A percentile compares a stretch with the other conserved stretches of the same genome.
Evolutionary conservation across 92 coral and sea anemone species (phyloP).

Genomic region (Zoanthus sansibaricus): DNA sequence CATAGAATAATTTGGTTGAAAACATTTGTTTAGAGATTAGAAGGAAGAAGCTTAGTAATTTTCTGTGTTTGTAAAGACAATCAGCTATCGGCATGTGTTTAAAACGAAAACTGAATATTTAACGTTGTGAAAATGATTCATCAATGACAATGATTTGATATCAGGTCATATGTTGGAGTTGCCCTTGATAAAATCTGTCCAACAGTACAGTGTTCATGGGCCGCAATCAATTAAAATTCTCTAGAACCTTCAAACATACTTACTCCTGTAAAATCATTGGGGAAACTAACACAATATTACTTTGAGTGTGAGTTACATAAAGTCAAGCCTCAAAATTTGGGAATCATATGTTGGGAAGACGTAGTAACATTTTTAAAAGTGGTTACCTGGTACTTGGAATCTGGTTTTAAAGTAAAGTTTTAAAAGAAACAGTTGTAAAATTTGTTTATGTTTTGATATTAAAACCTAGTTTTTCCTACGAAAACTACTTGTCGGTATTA

Average conservation of each 20-base stretch:
- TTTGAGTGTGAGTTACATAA: neutral
- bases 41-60: neutral
- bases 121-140: neutral
- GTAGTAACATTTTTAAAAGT: neutral
- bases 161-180: neutral
- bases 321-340: neutral
- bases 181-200: neutral
- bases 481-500: neutral
- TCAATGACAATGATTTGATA: neutral
- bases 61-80: neutral
- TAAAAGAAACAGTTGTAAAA: neutral
- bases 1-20: slow-evolving; percentile 1
- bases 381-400: neutral
- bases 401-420: neutral
- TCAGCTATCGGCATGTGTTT: neutral
- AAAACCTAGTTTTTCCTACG: neutral
- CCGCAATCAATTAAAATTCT: neutral
- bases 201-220: neutral
- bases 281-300: neutral
- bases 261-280: neutral
- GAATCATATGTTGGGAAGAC: neutral
- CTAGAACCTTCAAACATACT: neutral
- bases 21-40: neutral
- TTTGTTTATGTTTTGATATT: neutral
- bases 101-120: neutral